Base-by-base conservation (phyloP, 2,888 invertebrate genomes). In the Eucera pruinosa region DNA sequence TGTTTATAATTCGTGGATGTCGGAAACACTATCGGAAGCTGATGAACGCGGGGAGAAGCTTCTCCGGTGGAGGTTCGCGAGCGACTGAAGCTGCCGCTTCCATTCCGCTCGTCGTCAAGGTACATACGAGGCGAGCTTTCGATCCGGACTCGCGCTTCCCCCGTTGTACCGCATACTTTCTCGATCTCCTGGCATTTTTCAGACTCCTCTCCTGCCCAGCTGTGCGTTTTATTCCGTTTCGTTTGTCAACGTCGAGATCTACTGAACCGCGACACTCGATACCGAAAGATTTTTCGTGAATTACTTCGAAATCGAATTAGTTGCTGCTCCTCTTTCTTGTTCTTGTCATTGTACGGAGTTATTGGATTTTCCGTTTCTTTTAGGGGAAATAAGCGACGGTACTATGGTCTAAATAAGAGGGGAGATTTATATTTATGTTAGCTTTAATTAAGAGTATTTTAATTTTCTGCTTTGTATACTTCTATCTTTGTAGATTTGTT, bases 41-140 rank as follows among this genome's bases (percentile, higher is more conserved):
- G n/a, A n/a, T n/a, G n/a, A n/a, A n/a, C n/a, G n/a, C n/a, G 68
- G 55, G 60, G 43, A 78, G 85, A 85, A 82, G 85, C 84, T 85
- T 82, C 84, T 78, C 78, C 87, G 85, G 67, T 87, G 89, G 83
- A 86, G 87, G 89, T 81, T 87, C 88, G 85, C 86, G 85, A 84
- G 82, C 83, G 84, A 90, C 90, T 90, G 90, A 90, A 82, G 84
- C 83, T 58, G 74, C 76, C 71, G 78, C 80, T 80, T 82, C 84
- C 73, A 82, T 85, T 80, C 78, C 84, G 79, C 70, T 75, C 66
- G 72, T 73, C 80, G 82, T 73, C 75, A 80, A 80, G 77, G 81
- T 80, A 11, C n/a, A n/a, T 48, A 71, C 84, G 83, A 60, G 77
- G 43, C 66, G 78, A 85, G 78, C 78, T 86, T 83, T 84, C 85